Evolutionary conservation across 1,140 invertebrate genomes (phyloP).

Genomic region (Olivierus martensii): DNA sequence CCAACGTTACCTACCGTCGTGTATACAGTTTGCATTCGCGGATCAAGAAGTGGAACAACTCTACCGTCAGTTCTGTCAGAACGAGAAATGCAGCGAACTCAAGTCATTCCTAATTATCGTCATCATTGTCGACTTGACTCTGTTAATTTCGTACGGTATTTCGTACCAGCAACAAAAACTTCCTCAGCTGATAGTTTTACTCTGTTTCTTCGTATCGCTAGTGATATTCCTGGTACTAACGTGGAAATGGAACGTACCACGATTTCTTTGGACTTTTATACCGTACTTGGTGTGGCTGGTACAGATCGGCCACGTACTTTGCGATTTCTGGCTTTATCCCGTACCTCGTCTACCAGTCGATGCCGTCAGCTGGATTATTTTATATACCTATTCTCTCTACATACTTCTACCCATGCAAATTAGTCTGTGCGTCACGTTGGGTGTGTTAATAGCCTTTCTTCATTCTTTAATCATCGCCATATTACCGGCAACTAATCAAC

Average conservation of each 20-base stretch:
- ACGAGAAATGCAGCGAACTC: slow-evolving; percentile 23
- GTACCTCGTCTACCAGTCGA: slow-evolving; percentile 31
- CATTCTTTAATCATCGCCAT: slow-evolving; percentile 40
- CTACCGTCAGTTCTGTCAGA: slow-evolving; percentile 24
- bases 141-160: slow-evolving; percentile 1
- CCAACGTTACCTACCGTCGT: slow-evolving; percentile 23
- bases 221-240: neutral
- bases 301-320: slow-evolving; percentile 19
- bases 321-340: slow-evolving; percentile 21
- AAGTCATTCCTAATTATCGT: slow-evolving; percentile 17
- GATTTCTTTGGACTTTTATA: slow-evolving; percentile 11
- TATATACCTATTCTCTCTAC: slow-evolving; percentile 72
- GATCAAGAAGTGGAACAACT: slow-evolving; percentile 22
- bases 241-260: neutral
- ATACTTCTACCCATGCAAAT: slow-evolving; percentile 61
- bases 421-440: slow-evolving; percentile 40
- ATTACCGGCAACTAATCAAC: slow-evolving; percentile 7
- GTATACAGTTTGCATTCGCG: slow-evolving; percentile 23
- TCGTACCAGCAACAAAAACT: neutral
- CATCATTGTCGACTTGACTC: slow-evolving; percentile 16
- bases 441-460: slow-evolving; percentile 36
- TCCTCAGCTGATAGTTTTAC: neutral
- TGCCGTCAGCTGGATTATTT: slow-evolving; percentile 56
- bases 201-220: neutral
- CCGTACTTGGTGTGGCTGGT: slow-evolving; percentile 19